phyloP scores from a whole-genome alignment of 2,888 invertebrate species.

The Caenorhabditis angaria region DNA sequence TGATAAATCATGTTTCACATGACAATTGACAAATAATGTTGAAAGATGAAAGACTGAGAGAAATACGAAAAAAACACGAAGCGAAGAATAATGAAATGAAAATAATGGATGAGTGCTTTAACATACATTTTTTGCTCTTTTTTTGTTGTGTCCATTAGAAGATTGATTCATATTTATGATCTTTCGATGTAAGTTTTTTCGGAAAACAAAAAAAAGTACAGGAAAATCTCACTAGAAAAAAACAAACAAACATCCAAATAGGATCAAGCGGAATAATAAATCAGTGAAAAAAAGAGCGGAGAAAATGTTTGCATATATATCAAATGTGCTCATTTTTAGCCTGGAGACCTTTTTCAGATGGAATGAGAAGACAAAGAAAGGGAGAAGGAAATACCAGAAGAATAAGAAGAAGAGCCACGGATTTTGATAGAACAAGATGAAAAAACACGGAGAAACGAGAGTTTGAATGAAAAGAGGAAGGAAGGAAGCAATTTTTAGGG shows the following conservation, averaged over 20 bases:
- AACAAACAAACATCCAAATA: background rate
- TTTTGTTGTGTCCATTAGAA: background rate
- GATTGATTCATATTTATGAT: background rate
- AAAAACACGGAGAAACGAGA: background rate
- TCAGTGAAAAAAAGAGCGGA: background rate
- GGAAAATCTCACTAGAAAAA: background rate
- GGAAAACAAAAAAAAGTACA: too few relatives aligned
- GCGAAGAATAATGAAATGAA: conserved; percentile 2
- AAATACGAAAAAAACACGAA: background rate
- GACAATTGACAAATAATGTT: background rate
- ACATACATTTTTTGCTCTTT: background rate
- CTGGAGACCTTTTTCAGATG: background rate
- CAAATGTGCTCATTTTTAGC: background rate
- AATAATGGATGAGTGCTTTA: conserved; percentile 4
- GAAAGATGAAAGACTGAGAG: background rate
- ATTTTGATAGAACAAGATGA: too few relatives aligned
- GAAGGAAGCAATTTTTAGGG: background rate
- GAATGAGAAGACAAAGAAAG: too few relatives aligned
- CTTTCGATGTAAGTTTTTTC: background rate
- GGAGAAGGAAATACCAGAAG: background rate
- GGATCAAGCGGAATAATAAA: background rate
- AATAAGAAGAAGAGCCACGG: background rate
- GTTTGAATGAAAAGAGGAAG: background rate
- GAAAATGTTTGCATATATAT: conserved; percentile 4
- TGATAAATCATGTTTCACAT: too few relatives aligned